These are phyloP conservation scores for Lophotriccus pileatus DNA, from an alignment of 2,797 vertebrate species.

Conservation along the genomic window DNA sequence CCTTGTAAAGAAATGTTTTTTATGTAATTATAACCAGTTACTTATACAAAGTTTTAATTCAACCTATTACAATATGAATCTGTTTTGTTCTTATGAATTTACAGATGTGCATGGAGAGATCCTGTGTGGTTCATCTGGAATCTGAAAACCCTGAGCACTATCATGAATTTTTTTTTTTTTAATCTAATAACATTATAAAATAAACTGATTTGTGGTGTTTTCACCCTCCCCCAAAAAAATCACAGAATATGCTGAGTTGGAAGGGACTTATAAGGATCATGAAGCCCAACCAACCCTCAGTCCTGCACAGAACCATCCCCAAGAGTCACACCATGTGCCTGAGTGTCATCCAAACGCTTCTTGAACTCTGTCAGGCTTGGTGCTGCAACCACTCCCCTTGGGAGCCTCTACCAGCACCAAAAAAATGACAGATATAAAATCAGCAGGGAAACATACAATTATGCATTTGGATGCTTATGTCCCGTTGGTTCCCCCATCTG, in stretches of 20 bases:
- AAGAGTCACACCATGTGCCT: neutral
- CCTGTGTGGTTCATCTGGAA: neutral
- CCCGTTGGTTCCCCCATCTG: neutral
- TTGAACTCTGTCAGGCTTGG: neutral
- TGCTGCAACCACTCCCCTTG: neutral
- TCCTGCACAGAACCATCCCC: neutral
- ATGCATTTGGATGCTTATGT: neutral
- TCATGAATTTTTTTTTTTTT: accelerated
- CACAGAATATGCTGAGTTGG: neutral
- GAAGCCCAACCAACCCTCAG: no score
- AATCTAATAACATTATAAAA: neutral
- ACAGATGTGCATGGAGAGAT: accelerated
- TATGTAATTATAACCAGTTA: no score
- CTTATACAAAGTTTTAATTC: no score
- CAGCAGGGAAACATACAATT: neutral
- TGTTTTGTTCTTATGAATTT: neutral
- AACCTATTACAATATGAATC: no score
- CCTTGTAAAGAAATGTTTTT: no score
- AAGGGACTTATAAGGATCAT: neutral
- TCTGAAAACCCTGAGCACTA: neutral
- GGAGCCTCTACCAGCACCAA: neutral
- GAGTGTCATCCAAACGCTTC: neutral
- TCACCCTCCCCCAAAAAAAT: accelerated
- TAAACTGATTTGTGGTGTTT: accelerated
- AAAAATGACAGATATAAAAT: neutral